Evolutionary conservation across 2,113 vertebrate genomes (phyloP), one percentile per base, ranked within the genome.

Genomic region (Lepisosteus oculatus): DNA sequence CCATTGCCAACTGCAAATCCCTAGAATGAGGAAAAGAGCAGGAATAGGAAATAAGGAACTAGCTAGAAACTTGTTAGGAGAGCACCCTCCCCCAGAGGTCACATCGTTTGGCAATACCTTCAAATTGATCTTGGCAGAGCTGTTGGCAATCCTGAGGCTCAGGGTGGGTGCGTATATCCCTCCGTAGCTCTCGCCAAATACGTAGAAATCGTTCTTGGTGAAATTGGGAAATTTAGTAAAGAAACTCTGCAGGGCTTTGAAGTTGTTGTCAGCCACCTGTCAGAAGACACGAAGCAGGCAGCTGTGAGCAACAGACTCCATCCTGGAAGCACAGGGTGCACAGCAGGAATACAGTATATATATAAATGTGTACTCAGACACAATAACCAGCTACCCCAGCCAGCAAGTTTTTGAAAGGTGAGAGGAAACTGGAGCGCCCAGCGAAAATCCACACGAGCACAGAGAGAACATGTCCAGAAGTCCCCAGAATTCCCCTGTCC

Each of bases 181-280:
- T 4, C 91, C 91, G 2, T 93, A 93, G 76, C 92, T 92, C 79
- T 93, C 91, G n/a, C 90, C 91, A 57, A 91, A 88, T 67, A 93
- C 87, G 68, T 86, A 93, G 75, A 92, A 92, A 8, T 92, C 87
- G 15, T 92, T 92, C 45, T 71, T 65, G 15, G 84, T 87, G 76
- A 91, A 92, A 70, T 80, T 87, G n/a, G 89, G 90, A 70, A 92
- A 92, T 74, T 92, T 93, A 61, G 13, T 14, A 65, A 91, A 93
- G 82, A 92, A 92, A 74, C 83, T 88, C 75, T 89, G 86, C 44
- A 93, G 75, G 0, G 92, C 91, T 70, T 63, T 70, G 76, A 91
- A 92, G 72, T 93, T 93, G 77, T 91, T 84, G 0, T 87, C 85
- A 12, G 92, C 88, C 3, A 93, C 91, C 92, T 93, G 66, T 14